These are phyloP conservation scores for Akabosia matsudoensis DNA, from an alignment of 1,140 invertebrate genomes.

Conservation along the genomic window DNA sequence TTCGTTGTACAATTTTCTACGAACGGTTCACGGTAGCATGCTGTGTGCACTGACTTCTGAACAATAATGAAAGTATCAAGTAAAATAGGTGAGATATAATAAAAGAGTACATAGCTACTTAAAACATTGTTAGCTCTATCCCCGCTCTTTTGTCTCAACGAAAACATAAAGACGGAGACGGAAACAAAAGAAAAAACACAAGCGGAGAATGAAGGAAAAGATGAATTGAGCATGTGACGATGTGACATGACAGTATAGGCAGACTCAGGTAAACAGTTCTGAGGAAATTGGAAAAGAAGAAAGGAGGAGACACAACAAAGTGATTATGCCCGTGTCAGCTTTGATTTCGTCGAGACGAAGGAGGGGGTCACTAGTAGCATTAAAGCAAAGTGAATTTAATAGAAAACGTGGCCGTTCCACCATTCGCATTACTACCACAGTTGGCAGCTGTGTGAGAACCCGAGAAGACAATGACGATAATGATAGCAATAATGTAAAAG, in stretches of 20 bases:
- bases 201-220: neutral
- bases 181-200: neutral
- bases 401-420: neutral
- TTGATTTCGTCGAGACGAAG: slow-evolving; percentile 1
- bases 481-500: neutral
- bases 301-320: neutral
- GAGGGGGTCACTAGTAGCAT: neutral
- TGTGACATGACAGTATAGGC: neutral
- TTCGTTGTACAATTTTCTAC: too few species aligned
- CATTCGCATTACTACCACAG: neutral
- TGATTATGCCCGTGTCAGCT: slow-evolving; percentile 12
- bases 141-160: neutral
- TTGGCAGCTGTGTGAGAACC: neutral
- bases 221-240: neutral
- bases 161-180: neutral
- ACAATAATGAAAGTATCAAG: too few species aligned
- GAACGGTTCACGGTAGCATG: too few species aligned
- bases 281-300: neutral
- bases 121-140: neutral
- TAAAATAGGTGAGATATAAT: neutral
- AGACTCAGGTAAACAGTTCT: too few species aligned
- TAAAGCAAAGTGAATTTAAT: slow-evolving; percentile 10
- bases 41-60: too few species aligned
- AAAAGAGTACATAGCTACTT: neutral
- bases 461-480: neutral